Conservation (phyloP, 1,140 invertebrate genomes). For the Diachasma alloeum region DNA sequence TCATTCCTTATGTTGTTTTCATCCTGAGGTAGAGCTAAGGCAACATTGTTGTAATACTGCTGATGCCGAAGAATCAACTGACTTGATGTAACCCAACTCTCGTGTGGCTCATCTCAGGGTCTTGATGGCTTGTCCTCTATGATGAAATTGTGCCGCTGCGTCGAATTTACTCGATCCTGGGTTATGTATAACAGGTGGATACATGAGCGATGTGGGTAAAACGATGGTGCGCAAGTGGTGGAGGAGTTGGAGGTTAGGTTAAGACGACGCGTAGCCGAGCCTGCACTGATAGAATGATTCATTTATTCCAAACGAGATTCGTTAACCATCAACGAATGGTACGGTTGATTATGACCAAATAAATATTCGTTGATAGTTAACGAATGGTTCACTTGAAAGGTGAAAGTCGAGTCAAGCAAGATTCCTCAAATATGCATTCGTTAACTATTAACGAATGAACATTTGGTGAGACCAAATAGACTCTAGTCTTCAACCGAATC, state of each 20-base stretch:
- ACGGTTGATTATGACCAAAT: too few relatives aligned
- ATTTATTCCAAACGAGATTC: too few relatives aligned
- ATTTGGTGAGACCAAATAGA: too few relatives aligned
- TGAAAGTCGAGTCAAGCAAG: too few relatives aligned
- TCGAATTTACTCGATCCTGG: background rate
- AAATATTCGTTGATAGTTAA: too few relatives aligned
- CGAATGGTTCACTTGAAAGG: too few relatives aligned
- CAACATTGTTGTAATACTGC: conserved; percentile 8
- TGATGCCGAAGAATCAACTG: background rate
- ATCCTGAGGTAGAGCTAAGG: background rate
- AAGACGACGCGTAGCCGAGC: background rate
- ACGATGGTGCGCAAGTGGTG: background rate
- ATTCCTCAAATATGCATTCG: too few relatives aligned
- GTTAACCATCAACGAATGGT: too few relatives aligned
- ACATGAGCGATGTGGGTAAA: background rate
- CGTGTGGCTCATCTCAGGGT: background rate
- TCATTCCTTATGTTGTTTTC: conserved; percentile 5
- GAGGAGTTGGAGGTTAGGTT: conserved; percentile 17
- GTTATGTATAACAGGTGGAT: conserved; percentile 22
- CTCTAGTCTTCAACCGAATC: too few relatives aligned
- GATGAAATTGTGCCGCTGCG: conserved; percentile 18
- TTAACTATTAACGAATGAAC: too few relatives aligned
- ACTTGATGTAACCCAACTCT: background rate
- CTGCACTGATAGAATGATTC: too few relatives aligned
- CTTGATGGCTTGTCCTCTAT: conserved; percentile 11